phyloP scores from a whole-genome alignment of 2,888 invertebrate species.

The Pristionchus fissidentatus region DNA sequence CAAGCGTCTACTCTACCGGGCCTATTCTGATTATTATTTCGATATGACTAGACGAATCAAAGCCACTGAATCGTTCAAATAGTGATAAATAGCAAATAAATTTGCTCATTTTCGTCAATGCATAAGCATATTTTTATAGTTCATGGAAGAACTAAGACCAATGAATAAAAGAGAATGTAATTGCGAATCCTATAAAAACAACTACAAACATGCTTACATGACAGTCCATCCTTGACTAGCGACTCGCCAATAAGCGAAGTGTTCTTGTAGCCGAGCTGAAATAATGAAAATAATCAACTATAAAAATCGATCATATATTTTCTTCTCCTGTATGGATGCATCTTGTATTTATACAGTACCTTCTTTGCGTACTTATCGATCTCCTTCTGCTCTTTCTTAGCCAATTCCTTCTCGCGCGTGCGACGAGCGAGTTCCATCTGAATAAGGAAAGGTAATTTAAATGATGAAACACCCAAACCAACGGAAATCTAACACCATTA shows the following conservation, averaged over 20 bases:
- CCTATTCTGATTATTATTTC: too few species aligned
- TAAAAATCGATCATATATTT: background rate
- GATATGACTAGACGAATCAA: background rate
- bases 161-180: too few species aligned
- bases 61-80: too few species aligned
- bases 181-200: too few species aligned
- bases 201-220: too few species aligned
- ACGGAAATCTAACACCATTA: too few species aligned
- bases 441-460: too few species aligned
- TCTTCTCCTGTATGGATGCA: too few species aligned
- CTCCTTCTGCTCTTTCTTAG: slow-evolving; percentile 46
- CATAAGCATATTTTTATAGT: background rate
- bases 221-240: slow-evolving; percentile 43
- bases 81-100: background rate
- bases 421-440: slow-evolving; percentile 45
- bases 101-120: too few species aligned
- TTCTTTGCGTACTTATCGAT: slow-evolving; percentile 45
- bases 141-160: background rate
- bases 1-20: too few species aligned
- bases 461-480: background rate
- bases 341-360: background rate
- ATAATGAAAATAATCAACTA: background rate
- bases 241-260: background rate
- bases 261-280: slow-evolving; percentile 47
- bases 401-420: slow-evolving; percentile 42